Evolutionary conservation across 2,797 vertebrate genomes (phyloP).

Genomic region (Pseudotriccus pelzelni): DNA sequence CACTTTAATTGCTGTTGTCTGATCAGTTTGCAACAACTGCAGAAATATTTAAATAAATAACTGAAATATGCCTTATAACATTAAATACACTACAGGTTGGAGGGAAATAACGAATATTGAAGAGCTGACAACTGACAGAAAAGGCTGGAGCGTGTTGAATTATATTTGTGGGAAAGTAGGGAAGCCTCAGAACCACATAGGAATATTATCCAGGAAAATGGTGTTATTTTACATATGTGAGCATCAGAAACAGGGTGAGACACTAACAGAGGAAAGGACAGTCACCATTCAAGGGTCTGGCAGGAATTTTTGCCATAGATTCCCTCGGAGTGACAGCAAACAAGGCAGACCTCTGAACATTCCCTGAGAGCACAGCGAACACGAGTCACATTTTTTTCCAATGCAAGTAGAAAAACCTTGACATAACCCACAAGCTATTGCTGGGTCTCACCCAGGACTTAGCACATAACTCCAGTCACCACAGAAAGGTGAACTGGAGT

Average conservation of each 20-base stretch:
- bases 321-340: not conserved
- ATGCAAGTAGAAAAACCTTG: not conserved
- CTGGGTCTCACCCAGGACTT: not conserved
- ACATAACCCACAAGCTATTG: not conserved
- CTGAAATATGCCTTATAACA: not conserved
- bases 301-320: not conserved
- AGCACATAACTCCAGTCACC: not conserved
- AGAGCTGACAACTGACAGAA: not conserved
- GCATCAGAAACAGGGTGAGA: not conserved
- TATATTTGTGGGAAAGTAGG: not conserved
- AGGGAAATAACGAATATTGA: not conserved
- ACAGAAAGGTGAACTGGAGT: not conserved
- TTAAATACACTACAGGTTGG: not conserved
- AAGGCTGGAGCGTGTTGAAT: not conserved
- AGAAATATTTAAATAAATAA: not conserved
- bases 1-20: not conserved
- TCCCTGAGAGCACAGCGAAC: not conserved
- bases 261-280: not conserved
- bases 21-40: not conserved
- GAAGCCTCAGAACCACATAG: not conserved
- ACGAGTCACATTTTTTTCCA: not conserved
- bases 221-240: not conserved
- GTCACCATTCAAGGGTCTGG: not conserved
- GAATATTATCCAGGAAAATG: not conserved
- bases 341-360: not conserved